Percentiles rank a stretch among this genome's conserved stretches.
Conservation (phyloP, 2,888 invertebrate genomes). For the Phragmatobia fuliginosa region DNA sequence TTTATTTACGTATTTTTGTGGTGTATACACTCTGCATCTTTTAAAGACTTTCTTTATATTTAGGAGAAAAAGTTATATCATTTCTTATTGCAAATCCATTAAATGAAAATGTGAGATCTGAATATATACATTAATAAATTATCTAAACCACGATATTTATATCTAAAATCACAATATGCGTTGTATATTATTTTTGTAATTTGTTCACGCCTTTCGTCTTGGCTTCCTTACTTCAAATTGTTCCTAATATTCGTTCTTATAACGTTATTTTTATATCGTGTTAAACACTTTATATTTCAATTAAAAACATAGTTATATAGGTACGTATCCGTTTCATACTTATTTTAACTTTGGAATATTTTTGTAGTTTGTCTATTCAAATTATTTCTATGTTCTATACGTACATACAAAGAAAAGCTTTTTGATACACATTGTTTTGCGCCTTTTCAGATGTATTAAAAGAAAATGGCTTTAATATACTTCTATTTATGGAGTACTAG, state of each 20-base stretch:
- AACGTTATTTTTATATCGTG: background rate
- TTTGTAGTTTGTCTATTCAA: background rate
- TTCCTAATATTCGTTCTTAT: background rate
- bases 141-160: conserved; percentile 32
- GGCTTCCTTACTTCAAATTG: background rate
- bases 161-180: conserved; percentile 41
- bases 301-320: conserved; percentile 5
- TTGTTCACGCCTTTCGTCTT: background rate
- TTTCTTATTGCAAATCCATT: conserved; percentile 36
- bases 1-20: conserved; percentile 33
- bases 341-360: conserved; percentile 23
- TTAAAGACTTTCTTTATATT: conserved; percentile 25
- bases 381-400: background rate
- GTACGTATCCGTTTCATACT: conserved; percentile 10
- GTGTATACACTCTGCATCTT: conserved; percentile 15
- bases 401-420: no score
- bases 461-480: conserved; percentile 12
- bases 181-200: conserved; percentile 7
- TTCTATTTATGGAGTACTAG: conserved; percentile 61
- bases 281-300: background rate
- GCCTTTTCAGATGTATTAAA: background rate
- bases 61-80: conserved; percentile 2
- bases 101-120: conserved; percentile 48
- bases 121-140: conserved; percentile 28
- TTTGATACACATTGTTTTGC: conserved; percentile 1